Conservation (phyloP, 1,140 invertebrate genomes). For the Frieseomelitta varia region DNA sequence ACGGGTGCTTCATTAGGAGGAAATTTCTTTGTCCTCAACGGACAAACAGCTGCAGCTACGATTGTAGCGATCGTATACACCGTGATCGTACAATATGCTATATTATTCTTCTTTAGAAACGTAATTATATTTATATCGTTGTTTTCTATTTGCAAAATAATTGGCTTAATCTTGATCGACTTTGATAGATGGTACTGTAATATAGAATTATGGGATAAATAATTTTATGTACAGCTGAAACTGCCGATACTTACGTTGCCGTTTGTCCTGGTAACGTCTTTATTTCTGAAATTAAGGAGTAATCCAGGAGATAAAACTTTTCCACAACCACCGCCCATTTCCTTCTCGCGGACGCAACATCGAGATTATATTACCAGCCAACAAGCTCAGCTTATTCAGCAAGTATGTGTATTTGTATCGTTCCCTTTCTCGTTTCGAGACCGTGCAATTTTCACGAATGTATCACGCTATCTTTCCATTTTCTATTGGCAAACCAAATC, state of each 20-base stretch:
- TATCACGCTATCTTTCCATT: too few species aligned
- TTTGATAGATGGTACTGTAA: background rate
- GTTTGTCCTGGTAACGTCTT: conserved; percentile 75
- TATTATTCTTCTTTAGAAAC: conserved; percentile 63
- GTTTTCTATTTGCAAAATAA: background rate
- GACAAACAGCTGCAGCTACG: conserved; percentile 74
- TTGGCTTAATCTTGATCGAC: background rate
- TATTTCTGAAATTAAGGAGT: conserved; percentile 76
- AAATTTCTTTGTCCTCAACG: conserved; percentile 76
- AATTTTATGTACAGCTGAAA: conserved; percentile 65
- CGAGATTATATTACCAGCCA: conserved; percentile 56
- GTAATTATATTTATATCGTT: conserved; percentile 51
- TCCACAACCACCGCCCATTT: conserved; percentile 59
- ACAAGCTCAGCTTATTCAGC: background rate
- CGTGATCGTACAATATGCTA: conserved; percentile 73
- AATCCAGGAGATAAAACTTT: conserved; percentile 63
- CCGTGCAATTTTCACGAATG: background rate
- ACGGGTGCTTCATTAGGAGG: conserved; percentile 77
- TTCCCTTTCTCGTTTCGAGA: background rate
- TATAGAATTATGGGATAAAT: background rate
- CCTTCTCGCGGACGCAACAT: conserved; percentile 78
- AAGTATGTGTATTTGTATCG: conserved; percentile 41
- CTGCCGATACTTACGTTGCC: conserved; percentile 77
- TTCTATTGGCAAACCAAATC: too few species aligned
- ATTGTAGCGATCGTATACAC: conserved; percentile 76